Evolutionary conservation across 2,888 invertebrate genomes (phyloP).

Genomic region (Encarsia formosa): DNA sequence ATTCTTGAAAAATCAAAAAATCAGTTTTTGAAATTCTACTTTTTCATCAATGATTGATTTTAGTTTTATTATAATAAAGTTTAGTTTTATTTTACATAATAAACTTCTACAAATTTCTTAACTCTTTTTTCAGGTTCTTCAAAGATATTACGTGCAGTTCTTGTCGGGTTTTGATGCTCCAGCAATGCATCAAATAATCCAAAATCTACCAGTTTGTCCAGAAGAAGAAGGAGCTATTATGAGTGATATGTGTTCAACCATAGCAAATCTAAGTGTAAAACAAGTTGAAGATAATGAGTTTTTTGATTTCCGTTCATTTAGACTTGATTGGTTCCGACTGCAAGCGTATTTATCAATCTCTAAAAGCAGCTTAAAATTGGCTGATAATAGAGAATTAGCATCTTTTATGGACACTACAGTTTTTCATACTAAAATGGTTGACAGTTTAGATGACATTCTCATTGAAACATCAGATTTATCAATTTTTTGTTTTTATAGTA

Average conservation of each 20-base stretch:
- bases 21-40: too few relatives aligned
- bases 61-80: neutral
- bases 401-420: slow-evolving; percentile 91
- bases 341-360: slow-evolving; percentile 89
- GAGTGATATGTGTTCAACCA: slow-evolving; percentile 85
- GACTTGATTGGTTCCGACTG: slow-evolving; percentile 95
- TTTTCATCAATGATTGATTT: neutral
- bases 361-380: slow-evolving; percentile 73
- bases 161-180: slow-evolving; percentile 94
- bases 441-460: slow-evolving; percentile 93
- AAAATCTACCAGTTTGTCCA: slow-evolving; percentile 77
- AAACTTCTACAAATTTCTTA: neutral
- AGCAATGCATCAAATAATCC: slow-evolving; percentile 78
- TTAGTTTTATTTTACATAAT: neutral
- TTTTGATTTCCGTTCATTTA: slow-evolving; percentile 91
- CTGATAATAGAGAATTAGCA: slow-evolving; percentile 82
- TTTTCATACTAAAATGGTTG: slow-evolving; percentile 98
- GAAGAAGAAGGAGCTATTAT: slow-evolving; percentile 94
- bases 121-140: slow-evolving; percentile 72
- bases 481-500: slow-evolving; percentile 95
- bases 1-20: too few relatives aligned
- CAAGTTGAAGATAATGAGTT: slow-evolving; percentile 95
- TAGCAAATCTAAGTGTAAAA: slow-evolving; percentile 80
- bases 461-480: slow-evolving; percentile 96
- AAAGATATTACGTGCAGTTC: slow-evolving; percentile 96